Evolutionary conservation across 2,888 invertebrate species (phyloP).

Genomic region (Pycnomerus fuliginosus): DNA sequence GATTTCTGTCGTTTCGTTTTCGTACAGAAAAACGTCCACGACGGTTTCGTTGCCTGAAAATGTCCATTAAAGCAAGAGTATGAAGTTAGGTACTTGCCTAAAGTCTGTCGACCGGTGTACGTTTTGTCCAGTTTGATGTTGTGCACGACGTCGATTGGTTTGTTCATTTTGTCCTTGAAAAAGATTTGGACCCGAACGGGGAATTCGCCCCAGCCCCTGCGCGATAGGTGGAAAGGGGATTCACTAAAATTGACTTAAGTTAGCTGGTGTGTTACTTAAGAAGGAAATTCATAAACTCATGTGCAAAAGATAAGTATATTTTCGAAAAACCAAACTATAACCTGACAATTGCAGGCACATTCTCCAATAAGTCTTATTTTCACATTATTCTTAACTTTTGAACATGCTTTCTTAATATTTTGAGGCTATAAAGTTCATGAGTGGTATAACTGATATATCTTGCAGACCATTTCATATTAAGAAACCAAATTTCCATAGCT

Average conservation of each 20-base stretch:
- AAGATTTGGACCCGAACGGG: conserved; percentile 78
- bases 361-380: no score
- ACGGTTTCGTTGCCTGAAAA: conserved; percentile 75
- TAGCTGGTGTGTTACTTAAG: no score
- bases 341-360: not conserved
- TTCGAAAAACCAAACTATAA: no score
- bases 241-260: conserved; percentile 59
- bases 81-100: conserved; percentile 66
- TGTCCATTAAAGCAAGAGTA: conserved; percentile 51
- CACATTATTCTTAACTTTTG: no score
- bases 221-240: conserved; percentile 79
- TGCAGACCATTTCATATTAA: no score
- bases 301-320: not conserved
- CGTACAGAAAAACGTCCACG: conserved; percentile 69
- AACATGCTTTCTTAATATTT: no score
- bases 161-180: conserved; percentile 72
- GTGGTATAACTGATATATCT: no score
- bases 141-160: conserved; percentile 78
- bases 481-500: no score
- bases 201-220: conserved; percentile 93
- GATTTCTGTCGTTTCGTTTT: conserved; percentile 6
- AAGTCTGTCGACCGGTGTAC: conserved; percentile 79
- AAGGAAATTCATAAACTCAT: not conserved
- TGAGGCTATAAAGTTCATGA: no score
- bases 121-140: conserved; percentile 77